Percentiles rank a stretch among this genome's conserved stretches.
Evolutionary conservation across 2,113 vertebrate genomes (phyloP).

Genomic region (Lota lota): DNA sequence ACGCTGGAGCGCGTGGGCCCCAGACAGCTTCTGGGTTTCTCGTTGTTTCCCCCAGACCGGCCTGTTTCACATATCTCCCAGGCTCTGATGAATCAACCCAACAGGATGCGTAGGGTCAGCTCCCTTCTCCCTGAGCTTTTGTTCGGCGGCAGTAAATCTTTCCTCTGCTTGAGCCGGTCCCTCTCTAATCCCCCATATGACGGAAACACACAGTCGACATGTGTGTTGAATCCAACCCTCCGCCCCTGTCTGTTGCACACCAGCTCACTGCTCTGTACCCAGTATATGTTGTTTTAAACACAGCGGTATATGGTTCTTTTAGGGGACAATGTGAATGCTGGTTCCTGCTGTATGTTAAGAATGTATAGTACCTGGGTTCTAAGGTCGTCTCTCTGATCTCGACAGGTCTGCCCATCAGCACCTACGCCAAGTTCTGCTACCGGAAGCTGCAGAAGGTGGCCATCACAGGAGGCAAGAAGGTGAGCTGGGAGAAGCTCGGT

Average conservation of each 20-base stretch:
- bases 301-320: constrained; percentile 3
- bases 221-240: constrained; percentile 40
- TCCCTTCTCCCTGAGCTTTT: constrained; percentile 56
- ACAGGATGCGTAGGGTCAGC: constrained; percentile 41
- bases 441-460: constrained; percentile 87
- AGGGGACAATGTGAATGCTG: not conserved
- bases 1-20: constrained; percentile 26
- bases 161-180: constrained; percentile 34
- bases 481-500: constrained; percentile 46
- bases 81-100: constrained; percentile 61
- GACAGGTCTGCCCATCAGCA: constrained; percentile 84
- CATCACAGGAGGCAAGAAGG: constrained; percentile 87
- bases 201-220: constrained; percentile 51
- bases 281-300: too few relatives aligned
- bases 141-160: constrained; percentile 61
- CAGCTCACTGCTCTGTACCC: not conserved
- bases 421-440: constrained; percentile 86
- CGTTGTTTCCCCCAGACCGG: constrained; percentile 14
- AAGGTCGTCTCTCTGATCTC: constrained; percentile 10
- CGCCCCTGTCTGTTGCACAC: too few relatives aligned
- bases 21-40: constrained; percentile 24
- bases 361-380: not conserved
- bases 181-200: constrained; percentile 53
- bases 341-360: constrained; percentile 1
- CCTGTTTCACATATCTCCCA: constrained; percentile 31